A percentile compares a stretch with the other conserved stretches of the same genome.
Conservation (phyloP, 2,113 vertebrate genomes). For the Leptosomus discolor region DNA sequence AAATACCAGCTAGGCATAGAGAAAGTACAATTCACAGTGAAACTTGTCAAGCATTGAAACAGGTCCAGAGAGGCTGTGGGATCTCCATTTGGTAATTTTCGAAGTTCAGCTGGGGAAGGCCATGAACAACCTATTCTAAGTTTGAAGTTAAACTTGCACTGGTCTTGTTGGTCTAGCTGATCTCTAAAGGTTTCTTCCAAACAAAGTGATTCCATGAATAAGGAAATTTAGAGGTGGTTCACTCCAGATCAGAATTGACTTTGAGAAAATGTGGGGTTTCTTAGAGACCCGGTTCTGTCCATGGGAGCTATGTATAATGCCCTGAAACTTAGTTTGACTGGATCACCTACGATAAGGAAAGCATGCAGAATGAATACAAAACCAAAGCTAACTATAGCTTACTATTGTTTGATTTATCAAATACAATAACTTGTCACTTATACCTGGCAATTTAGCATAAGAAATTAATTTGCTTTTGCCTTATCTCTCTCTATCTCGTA, state of each 20-base stretch:
- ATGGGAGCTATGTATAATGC: not conserved
- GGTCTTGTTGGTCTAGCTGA: not conserved
- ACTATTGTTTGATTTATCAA: not conserved
- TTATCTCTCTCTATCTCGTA: not conserved
- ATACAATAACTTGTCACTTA: not conserved
- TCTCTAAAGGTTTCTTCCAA: not conserved
- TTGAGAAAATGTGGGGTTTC: not conserved
- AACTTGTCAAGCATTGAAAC: not conserved
- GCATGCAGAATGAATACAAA: not conserved
- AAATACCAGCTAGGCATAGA: not conserved
- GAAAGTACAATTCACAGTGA: not conserved
- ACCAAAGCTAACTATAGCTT: not conserved
- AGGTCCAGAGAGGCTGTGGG: not conserved
- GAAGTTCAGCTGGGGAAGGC: not conserved
- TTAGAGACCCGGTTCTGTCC: not conserved
- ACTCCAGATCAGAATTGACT: not conserved
- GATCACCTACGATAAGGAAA: not conserved
- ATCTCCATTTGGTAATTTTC: not conserved
- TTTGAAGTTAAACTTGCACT: not conserved
- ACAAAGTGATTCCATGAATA: not conserved
- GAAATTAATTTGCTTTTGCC: not conserved
- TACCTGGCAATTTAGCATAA: not conserved
- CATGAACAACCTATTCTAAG: not conserved
- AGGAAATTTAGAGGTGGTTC: not conserved
- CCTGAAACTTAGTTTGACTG: not conserved